These are phyloP conservation scores for Crenichthys baileyi DNA, from an alignment of 2,797 vertebrate genomes.

Conservation along the genomic window DNA sequence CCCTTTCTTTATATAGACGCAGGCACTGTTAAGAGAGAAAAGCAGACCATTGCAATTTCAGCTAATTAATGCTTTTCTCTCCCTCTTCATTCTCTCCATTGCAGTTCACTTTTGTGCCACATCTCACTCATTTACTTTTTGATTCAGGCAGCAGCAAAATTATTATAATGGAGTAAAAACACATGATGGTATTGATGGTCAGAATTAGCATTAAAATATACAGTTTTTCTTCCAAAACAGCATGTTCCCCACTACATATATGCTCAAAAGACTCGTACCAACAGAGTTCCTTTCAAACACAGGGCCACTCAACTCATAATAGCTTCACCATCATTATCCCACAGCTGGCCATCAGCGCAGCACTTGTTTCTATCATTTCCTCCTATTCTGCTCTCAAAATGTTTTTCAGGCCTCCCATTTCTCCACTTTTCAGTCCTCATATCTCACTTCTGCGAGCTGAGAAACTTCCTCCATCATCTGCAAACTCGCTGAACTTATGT, in stretches of 20 bases:
- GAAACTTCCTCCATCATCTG: background rate
- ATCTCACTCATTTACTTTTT: background rate
- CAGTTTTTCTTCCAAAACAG: background rate
- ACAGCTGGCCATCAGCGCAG: slow-evolving; percentile 56
- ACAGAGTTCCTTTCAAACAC: slow-evolving; percentile 34
- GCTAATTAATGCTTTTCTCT: slow-evolving; percentile 36
- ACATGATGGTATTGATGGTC: background rate
- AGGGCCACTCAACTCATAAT: slow-evolving; percentile 42
- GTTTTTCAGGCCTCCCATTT: slow-evolving; percentile 1
- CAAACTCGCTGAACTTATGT: background rate
- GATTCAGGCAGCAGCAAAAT: background rate
- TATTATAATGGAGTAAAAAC: background rate
- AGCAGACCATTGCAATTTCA: slow-evolving; percentile 29
- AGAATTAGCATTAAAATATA: slow-evolving; percentile 2
- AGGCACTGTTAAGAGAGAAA: slow-evolving; percentile 23
- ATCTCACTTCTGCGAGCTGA: background rate
- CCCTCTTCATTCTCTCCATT: background rate
- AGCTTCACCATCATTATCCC: slow-evolving; percentile 56
- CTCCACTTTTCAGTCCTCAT: background rate
- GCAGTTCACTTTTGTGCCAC: background rate
- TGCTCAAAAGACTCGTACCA: background rate
- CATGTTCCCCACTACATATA: background rate
- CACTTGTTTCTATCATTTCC: slow-evolving; percentile 45
- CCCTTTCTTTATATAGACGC: slow-evolving; percentile 34
- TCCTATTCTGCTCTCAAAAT: slow-evolving; percentile 20